A percentile compares a stretch with the other conserved stretches of the same genome.
Evolutionary conservation across 2,888 invertebrate species (phyloP).

Genomic region (Creontiades dilutus): DNA sequence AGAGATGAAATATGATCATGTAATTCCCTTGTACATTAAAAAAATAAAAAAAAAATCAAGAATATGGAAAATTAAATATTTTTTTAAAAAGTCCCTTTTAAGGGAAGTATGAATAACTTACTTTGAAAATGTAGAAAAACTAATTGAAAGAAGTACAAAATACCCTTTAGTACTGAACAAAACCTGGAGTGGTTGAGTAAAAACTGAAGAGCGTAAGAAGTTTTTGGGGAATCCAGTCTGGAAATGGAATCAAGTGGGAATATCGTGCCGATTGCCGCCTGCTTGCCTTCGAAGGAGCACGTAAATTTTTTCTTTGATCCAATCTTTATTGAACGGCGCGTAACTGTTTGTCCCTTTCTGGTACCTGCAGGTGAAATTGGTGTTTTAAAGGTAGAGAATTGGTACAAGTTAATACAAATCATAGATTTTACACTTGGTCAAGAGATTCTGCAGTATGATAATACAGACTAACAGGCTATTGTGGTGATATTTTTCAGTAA

Average conservation of each 20-base stretch:
- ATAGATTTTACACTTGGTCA: too few species aligned
- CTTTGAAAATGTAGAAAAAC: background rate
- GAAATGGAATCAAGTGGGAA: background rate
- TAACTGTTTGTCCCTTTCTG: slow-evolving; percentile 97
- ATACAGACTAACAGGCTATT: too few species aligned
- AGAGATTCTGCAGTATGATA: too few species aligned
- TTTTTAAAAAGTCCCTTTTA: background rate
- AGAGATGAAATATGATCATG: too few species aligned
- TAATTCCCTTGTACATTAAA: too few species aligned
- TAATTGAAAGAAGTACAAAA: too few species aligned
- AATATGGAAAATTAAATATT: too few species aligned
- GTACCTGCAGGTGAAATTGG: slow-evolving; percentile 79
- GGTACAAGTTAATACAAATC: too few species aligned
- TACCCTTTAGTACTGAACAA: too few species aligned
- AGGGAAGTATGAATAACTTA: background rate
- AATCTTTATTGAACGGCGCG: slow-evolving; percentile 98
- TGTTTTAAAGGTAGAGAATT: background rate
- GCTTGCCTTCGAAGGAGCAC: slow-evolving; percentile 93
- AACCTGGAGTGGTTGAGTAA: background rate
- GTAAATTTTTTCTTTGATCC: slow-evolving; percentile 99
- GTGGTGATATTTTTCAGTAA: too few species aligned
- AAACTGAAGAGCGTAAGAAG: background rate
- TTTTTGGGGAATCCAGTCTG: background rate
- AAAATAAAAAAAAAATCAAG: too few species aligned
- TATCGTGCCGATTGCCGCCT: background rate